Conservation (phyloP, 2,797 vertebrate genomes). For the Thalassophryne amazonica region DNA sequence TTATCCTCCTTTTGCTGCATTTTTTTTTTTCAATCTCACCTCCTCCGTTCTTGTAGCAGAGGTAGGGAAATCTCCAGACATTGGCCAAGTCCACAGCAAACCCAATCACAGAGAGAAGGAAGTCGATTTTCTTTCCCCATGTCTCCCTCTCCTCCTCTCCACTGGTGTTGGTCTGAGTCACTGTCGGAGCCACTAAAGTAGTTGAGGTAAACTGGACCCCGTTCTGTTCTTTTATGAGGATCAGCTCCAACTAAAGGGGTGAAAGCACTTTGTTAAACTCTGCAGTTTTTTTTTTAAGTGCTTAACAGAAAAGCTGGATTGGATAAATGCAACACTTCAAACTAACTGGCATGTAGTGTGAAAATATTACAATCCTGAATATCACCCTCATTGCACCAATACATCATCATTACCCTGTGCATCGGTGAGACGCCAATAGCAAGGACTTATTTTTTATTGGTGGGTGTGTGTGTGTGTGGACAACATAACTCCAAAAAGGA, state of each 20-base stretch:
- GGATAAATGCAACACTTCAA: too few relatives aligned
- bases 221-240: slow-evolving; percentile 88
- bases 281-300: too few relatives aligned
- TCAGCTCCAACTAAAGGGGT: slow-evolving; percentile 78
- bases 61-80: slow-evolving; percentile 91
- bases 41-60: slow-evolving; percentile 92
- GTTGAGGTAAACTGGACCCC: slow-evolving; percentile 88
- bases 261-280: too few relatives aligned
- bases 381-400: background rate
- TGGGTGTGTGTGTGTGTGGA: too few relatives aligned
- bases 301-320: too few relatives aligned
- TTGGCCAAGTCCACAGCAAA: slow-evolving; percentile 91
- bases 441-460: too few relatives aligned
- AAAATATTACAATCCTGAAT: background rate
- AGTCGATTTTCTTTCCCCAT: slow-evolving; percentile 91
- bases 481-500: too few relatives aligned
- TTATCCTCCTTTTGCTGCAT: background rate
- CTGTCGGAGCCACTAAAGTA: slow-evolving; percentile 69
- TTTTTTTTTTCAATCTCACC: slow-evolving; percentile 67
- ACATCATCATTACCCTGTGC: too few relatives aligned
- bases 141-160: slow-evolving; percentile 84
- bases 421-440: too few relatives aligned
- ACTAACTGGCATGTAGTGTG: too few relatives aligned
- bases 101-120: slow-evolving; percentile 89
- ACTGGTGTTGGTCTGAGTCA: slow-evolving; percentile 54